Conservation (phyloP, 2,113 vertebrate species). For the Sinocyclocheilus anshuiensis region DNA sequence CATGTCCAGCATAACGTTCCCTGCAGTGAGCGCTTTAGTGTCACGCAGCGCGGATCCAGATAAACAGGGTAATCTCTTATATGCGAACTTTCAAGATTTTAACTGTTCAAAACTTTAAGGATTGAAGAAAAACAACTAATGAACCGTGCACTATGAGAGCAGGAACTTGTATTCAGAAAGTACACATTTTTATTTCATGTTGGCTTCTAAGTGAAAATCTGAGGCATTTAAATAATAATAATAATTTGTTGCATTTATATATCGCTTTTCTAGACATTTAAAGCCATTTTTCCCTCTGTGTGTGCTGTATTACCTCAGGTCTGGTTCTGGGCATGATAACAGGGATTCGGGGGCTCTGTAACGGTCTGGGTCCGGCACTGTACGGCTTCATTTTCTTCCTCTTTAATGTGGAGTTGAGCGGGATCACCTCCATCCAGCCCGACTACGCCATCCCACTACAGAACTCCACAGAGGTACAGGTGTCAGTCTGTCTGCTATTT, state of each 20-base stretch:
- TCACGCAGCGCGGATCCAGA: constrained; percentile 83
- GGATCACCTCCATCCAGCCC: constrained; percentile 78
- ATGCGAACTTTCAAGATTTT: background rate
- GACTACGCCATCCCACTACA: constrained; percentile 72
- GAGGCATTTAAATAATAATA: too few relatives aligned
- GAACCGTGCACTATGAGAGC: too few relatives aligned
- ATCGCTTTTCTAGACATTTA: too few relatives aligned
- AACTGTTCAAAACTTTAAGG: background rate
- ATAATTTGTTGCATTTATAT: too few relatives aligned
- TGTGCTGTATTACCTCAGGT: constrained; percentile 70
- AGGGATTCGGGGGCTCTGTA: constrained; percentile 92
- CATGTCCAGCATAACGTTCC: constrained; percentile 87
- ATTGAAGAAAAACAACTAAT: background rate
- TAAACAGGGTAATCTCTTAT: constrained; percentile 77
- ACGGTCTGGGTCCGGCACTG: constrained; percentile 92
- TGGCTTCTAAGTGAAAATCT: background rate
- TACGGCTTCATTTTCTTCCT: constrained; percentile 96
- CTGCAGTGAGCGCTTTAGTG: constrained; percentile 84
- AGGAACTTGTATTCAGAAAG: background rate
- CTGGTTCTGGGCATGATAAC: constrained; percentile 96
- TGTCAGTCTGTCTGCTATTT: background rate
- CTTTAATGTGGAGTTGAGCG: constrained; percentile 89
- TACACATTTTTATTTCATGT: background rate
- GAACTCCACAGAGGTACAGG: constrained; percentile 60
- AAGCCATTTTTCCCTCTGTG: background rate